Base-by-base conservation (phyloP, 2,888 invertebrate genomes). In the Crioceris asparagi region DNA sequence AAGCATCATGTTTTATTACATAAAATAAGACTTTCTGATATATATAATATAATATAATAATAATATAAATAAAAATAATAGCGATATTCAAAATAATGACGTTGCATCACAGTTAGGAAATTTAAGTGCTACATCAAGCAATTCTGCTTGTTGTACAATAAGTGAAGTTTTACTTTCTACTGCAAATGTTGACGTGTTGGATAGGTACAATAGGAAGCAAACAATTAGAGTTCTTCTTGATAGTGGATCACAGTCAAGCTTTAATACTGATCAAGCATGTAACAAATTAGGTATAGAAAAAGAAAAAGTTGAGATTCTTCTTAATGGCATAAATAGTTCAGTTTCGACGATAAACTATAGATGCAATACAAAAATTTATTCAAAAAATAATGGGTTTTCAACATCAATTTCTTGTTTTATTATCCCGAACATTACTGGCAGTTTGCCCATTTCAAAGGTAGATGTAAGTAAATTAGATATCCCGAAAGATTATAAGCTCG, bases 401-500 rank as follows among this genome's bases (percentile, higher is more conserved):
- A 16, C 29, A 2, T 10, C 14, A 19, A 3, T 38, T n/a, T 19
- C 25, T n/a, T 44, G 40, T 36, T 23, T 44, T 16, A 35, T 44
- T 12, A 29, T 41, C n/a, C 41, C 44, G 8, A 18, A 38, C 11
- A 44, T 44, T 12, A 36, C 41, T 8, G 23, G 27, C 15, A 15
- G 6, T 10, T 25, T 44, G 10, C 41, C 41, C 3, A 40, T 38
- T 34, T 36, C 35, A 16, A 29, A 11, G 17, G 17, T 43, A 11
- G 35, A 43, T 25, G 7, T 14, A 3, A 12, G 16, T 2, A n/a
- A 11, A 4, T 34, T 43, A 10, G 11, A 35, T n/a, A 41, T 40
- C 17, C 47, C 47, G 10, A 17, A 16, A 7, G 14, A 43, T 17
- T 35, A 44, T 4, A 32, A 27, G 18, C 32, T 45, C n/a, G 43